These are phyloP conservation scores for Sinocyclocheilus anophthalmus DNA, from an alignment of 2,113 vertebrate genomes.

Conservation along the genomic window DNA sequence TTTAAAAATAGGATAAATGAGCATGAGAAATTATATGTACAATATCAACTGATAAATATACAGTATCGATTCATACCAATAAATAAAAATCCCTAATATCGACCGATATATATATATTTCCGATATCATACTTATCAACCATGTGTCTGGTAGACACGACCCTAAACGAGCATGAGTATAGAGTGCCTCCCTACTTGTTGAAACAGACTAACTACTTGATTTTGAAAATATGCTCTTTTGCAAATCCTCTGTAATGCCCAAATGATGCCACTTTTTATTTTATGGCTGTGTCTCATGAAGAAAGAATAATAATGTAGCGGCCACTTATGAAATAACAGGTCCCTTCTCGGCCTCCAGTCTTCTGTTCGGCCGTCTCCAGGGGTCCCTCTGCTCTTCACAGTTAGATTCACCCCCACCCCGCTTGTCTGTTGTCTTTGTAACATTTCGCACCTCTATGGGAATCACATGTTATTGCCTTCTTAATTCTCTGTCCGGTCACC, in stretches of 20 bases:
- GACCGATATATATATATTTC: background rate
- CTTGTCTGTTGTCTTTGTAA: no score
- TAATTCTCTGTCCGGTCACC: no score
- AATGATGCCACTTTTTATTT: background rate
- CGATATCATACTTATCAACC: background rate
- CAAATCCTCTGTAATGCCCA: background rate
- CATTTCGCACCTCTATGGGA: no score
- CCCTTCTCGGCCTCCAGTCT: background rate
- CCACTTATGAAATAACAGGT: constrained; percentile 37
- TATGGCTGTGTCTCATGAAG: background rate
- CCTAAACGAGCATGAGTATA: background rate
- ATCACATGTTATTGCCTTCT: no score
- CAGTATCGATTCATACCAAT: background rate
- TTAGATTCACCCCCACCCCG: constrained; percentile 34
- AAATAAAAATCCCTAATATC: background rate
- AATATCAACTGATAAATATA: background rate
- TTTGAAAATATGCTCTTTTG: background rate
- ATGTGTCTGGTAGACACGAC: no score
- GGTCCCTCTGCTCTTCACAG: constrained; percentile 10
- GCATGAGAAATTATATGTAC: background rate
- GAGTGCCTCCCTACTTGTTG: background rate
- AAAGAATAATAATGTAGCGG: no score
- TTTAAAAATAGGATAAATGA: background rate
- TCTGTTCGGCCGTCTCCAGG: background rate
- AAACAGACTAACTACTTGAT: background rate